phyloP scores from a whole-genome alignment of 2,797 vertebrate species.

The Cyclopterus lumpus region DNA sequence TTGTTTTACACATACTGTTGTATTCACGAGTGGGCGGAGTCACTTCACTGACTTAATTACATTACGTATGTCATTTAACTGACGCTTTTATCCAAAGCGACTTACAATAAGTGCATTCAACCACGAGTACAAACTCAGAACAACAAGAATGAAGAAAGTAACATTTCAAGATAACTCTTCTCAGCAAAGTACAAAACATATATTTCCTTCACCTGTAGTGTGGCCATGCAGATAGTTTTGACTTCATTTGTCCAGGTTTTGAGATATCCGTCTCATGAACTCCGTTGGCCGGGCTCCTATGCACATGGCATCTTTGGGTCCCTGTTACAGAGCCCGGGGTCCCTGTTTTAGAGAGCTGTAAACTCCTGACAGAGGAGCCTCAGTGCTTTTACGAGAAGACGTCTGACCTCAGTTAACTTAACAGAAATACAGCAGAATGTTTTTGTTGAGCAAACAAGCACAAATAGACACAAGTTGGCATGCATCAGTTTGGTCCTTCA shows the following conservation, averaged over 20 bases:
- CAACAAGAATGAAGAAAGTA: no score
- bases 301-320: background rate
- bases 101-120: no score
- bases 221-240: background rate
- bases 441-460: constrained; percentile 65
- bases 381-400: constrained; percentile 57
- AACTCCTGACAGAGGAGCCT: constrained; percentile 55
- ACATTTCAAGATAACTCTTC: no score
- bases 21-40: background rate
- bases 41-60: background rate
- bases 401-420: constrained; percentile 58
- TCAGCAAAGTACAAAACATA: background rate
- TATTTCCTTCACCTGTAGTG: background rate
- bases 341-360: constrained; percentile 34
- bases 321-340: constrained; percentile 9
- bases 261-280: background rate
- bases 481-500: constrained; percentile 5
- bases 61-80: no score
- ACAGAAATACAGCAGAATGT: constrained; percentile 58
- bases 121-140: no score
- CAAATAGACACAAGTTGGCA: constrained; percentile 45
- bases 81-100: no score
- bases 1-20: background rate
- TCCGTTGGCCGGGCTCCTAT: background rate
- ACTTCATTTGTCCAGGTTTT: background rate